Evolutionary conservation across 1,140 invertebrate genomes (phyloP).

Genomic region (Drosophila kohkoa): DNA sequence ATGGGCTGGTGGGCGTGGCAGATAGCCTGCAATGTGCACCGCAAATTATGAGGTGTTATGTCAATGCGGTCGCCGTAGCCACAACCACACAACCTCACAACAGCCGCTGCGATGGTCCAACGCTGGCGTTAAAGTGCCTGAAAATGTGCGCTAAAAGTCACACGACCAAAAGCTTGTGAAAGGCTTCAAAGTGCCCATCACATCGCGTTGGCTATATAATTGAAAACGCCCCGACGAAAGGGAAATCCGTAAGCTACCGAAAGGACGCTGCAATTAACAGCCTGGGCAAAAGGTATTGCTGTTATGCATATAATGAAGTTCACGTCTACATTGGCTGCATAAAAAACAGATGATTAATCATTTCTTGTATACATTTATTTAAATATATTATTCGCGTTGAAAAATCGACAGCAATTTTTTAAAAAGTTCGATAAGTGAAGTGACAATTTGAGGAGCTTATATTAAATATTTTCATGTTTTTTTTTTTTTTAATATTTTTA

Average conservation of each 20-base stretch:
- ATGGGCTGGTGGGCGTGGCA: conserved; percentile 39
- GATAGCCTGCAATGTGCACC: conserved; percentile 63
- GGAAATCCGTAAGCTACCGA: conserved; percentile 68
- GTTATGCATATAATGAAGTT: neutral
- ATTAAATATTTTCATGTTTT: no score
- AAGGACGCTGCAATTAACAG: conserved; percentile 19
- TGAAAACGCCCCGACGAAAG: conserved; percentile 76
- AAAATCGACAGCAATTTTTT: no score
- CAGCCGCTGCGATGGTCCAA: neutral
- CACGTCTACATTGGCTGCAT: neutral
- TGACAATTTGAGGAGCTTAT: no score
- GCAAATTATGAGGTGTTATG: conserved; percentile 83
- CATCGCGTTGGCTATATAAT: conserved; percentile 65
- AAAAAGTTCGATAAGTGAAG: no score
- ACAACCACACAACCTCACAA: conserved; percentile 2
- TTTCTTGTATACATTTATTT: neutral
- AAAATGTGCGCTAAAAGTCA: conserved; percentile 80
- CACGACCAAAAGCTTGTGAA: conserved; percentile 75
- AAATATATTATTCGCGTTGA: neutral
- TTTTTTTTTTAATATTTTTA: no score
- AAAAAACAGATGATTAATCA: neutral
- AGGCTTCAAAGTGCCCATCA: conserved; percentile 50
- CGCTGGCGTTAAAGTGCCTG: conserved; percentile 73
- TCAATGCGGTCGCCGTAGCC: conserved; percentile 61
- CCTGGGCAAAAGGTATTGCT: neutral